A percentile compares a stretch with the other conserved stretches of the same genome.
phyloP scores from a whole-genome alignment of 2,888 invertebrate species.

The Tethea ocularis region DNA sequence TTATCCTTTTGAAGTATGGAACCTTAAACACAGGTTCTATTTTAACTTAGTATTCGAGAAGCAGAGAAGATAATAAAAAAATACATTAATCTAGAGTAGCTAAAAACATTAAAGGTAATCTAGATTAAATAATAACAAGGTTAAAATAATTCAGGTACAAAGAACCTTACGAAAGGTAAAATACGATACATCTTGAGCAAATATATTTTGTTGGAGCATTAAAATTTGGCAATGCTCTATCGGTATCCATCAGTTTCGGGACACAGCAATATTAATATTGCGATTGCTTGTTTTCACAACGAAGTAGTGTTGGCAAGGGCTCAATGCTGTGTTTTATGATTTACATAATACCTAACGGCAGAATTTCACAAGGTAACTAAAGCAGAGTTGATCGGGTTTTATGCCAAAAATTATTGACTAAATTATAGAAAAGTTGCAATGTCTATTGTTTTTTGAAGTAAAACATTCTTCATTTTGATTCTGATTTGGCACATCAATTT shows the following conservation, averaged over 20 bases:
- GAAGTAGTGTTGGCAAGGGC: slow-evolving; percentile 3
- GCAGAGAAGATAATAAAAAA: neutral
- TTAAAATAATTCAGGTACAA: slow-evolving; percentile 2
- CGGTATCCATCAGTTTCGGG: neutral
- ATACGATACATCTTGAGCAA: slow-evolving; percentile 6
- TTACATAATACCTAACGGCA: slow-evolving; percentile 3
- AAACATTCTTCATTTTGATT: neutral
- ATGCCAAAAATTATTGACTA: neutral
- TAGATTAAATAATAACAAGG: neutral
- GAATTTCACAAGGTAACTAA: neutral
- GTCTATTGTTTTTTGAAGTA: no score
- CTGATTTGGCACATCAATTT: neutral
- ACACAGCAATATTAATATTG: neutral
- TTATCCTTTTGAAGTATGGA: no score
- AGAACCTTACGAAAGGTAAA: slow-evolving; percentile 8
- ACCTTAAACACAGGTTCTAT: no score
- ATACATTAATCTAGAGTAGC: no score
- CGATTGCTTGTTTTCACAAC: slow-evolving; percentile 6
- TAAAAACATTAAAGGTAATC: neutral
- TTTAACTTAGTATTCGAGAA: no score
- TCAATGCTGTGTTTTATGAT: slow-evolving; percentile 1
- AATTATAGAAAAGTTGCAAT: no score
- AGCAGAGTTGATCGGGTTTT: neutral
- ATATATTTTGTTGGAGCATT: slow-evolving; percentile 1
- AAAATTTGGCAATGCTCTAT: slow-evolving; percentile 6